Evolutionary conservation across 2,888 invertebrate species (phyloP), one percentile per base, ranked within the genome.

Genomic region (Dryomyza anilis): DNA sequence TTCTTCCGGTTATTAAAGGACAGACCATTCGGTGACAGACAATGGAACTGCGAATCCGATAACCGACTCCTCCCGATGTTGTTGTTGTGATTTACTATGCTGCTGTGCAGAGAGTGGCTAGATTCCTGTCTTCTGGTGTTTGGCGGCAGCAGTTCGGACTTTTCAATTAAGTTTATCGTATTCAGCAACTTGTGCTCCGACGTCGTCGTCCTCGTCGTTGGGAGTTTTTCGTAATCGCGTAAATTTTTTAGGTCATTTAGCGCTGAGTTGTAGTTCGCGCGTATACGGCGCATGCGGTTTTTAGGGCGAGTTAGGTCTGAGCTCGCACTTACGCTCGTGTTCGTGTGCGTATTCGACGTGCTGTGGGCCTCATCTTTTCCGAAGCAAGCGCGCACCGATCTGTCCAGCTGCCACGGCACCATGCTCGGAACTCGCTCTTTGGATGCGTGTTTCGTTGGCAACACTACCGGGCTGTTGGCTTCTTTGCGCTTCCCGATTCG

Each of bases 381-480:
- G 27, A 53, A 64, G 5, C 65, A 39, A 25, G n/a, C 52, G 2
- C 64, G 59, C 33, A 64, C 1, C 5, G 43, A 64, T 8, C 52
- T 43, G 12, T 64, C 57, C 2, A 65, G 12, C 21, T 14, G 59
- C 57, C 57, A 73, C 0, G 72, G 69, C 53, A 71, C 67, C 67
- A 75, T 74, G n/a, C 73, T 70, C 1, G 78, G 77, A 62, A 74
- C 57, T 0, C 77, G 75, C 4, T 74, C 75, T 2, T 62, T 52
- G 0, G 72, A 70, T 2, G 65, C 16, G 1, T 8, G 64, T 1
- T 67, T 69, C 0, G 67, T 65, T 0, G 53, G 21, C 3, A 45
- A 16, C 2, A 64, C 2, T 19, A 27, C 21, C n/a, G 48, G 48
- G 14, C 7, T 23, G 33, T 30, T 19, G 19, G 10, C 27, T 1